Evolutionary conservation across 2,797 vertebrate genomes (phyloP), one percentile per base, ranked within the genome.

Genomic region (Petrocephalus sullivani): DNA sequence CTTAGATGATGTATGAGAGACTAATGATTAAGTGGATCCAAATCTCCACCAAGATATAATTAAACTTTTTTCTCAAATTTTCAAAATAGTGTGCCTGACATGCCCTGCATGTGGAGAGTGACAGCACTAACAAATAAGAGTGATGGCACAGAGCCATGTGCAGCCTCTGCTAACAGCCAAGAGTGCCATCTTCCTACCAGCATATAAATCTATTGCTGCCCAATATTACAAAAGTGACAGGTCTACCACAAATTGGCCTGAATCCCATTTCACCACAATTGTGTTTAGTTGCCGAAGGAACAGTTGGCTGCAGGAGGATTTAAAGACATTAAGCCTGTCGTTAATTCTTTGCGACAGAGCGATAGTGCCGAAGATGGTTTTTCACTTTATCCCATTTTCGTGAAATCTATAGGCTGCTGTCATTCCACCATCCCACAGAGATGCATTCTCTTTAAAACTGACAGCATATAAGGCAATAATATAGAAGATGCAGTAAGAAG

Each of bases 211-310:
- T 54, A 54, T 54, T 51, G 81, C 81, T 51, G 14, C 46, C n/a
- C 51, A 54, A 51, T 53, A 54, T 51, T 54, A 54, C 37, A 82
- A 51, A 83, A 83, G n/a, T 83, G 81, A 83, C 81, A 83, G 81
- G n/a, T 53, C 81, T 46, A 10, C 49, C n/a, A 28, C 21, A 49
- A 83, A 83, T 83, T 51, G 81, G 46, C 49, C 49, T 16, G n/a
- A 51, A 83, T 83, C 81, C 81, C 10, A 83, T 83, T 83, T 83
- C 23, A 28, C 46, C 51, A 54, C 81, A 83, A 83, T 83, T 54
- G 81, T 83, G 81, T 53, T 83, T 53, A 83, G 81, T 54, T 83
- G 81, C 46, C 46, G n/a, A 83, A 83, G 49, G 81, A 83, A 83
- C 51, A 28, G 46, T 54, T 83, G 81, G 81, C 51, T 49, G 53